Evolutionary conservation across 2,888 invertebrate species (phyloP), one percentile per base, ranked within the genome.

Genomic region (Pinctada fucata): DNA sequence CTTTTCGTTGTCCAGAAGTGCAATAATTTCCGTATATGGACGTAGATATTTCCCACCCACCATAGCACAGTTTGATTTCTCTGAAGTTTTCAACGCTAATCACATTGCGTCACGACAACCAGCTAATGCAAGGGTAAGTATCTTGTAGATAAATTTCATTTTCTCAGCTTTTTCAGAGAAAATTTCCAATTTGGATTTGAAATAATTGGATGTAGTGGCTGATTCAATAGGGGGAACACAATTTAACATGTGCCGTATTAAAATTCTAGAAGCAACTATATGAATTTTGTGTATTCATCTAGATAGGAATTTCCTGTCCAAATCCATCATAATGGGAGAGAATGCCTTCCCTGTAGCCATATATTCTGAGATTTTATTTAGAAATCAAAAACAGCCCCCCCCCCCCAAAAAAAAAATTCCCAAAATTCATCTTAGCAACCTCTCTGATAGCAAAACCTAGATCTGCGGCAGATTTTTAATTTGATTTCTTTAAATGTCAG

Each of bases 61-160:
- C 2, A 97, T 99, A 91, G 98, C 98, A 51, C 97, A 98, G 92
- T 98, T 99, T 93, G 98, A 99, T 93, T 97, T 99, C 90, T 95
- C 98, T 91, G 97, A 98, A 94, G 96, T 97, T 72, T 94, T 98
- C 75, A 97, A 92, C 80, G 91, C 91, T 5, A 86, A 88, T 50
- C 87, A 88, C 31, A 82, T 91, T n/a, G 79, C 83, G 63, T 69
- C 82, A 16, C 77, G 87, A 50, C 79, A 82, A 72, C 49, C 82
- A 80, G 10, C 63, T 48, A 69, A 69, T 10, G 65, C 76, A 13
- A 79, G 82, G 81, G 82, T 80, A 75, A 75, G 64, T 82, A 70
- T 58, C 49, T 63, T 31, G 31, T 31, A 31, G 10, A 31, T 52
- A 5, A 69, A 69, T 13, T 8, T 69, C 3, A 47, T 69, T 13